These are phyloP conservation scores for Drosophila equinoxialis DNA, from an alignment of 1,140 invertebrate species.

Conservation along the genomic window DNA sequence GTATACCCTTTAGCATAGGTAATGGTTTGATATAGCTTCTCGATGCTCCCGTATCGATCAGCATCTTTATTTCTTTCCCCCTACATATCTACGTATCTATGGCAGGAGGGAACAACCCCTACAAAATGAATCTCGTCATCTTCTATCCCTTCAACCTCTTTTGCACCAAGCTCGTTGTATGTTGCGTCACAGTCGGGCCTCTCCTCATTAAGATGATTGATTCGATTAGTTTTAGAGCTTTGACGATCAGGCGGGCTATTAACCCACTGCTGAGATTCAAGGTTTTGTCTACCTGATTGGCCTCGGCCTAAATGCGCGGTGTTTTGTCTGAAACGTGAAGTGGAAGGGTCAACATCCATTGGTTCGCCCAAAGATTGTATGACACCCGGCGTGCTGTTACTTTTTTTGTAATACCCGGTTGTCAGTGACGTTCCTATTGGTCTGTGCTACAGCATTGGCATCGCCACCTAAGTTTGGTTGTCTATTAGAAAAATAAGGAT, in stretches of 20 bases:
- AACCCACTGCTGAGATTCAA: not conserved
- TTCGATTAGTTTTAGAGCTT: not conserved
- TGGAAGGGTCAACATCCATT: conserved; percentile 2
- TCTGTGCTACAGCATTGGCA: too few relatives aligned
- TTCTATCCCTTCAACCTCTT: too few relatives aligned
- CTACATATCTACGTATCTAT: too few relatives aligned
- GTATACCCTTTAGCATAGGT: too few relatives aligned
- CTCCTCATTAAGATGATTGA: not conserved
- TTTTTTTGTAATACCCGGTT: too few relatives aligned
- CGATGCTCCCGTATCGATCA: not conserved
- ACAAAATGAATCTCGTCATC: too few relatives aligned
- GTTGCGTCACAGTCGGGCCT: not conserved
- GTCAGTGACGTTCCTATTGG: too few relatives aligned
- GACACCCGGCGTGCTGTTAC: too few relatives aligned
- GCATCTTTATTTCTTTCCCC: too few relatives aligned
- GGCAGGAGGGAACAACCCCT: not conserved
- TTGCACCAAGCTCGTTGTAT: not conserved
- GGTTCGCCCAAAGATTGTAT: not conserved
- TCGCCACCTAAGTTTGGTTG: too few relatives aligned
- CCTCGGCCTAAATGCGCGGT: not conserved
- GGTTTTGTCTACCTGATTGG: not conserved
- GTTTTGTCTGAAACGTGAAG: not conserved
- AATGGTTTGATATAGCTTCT: too few relatives aligned
- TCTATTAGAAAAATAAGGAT: too few relatives aligned
- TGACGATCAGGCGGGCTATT: conserved; percentile 1